Conservation (phyloP, 2,888 invertebrate genomes). For the Onthophagus sagittarius region DNA sequence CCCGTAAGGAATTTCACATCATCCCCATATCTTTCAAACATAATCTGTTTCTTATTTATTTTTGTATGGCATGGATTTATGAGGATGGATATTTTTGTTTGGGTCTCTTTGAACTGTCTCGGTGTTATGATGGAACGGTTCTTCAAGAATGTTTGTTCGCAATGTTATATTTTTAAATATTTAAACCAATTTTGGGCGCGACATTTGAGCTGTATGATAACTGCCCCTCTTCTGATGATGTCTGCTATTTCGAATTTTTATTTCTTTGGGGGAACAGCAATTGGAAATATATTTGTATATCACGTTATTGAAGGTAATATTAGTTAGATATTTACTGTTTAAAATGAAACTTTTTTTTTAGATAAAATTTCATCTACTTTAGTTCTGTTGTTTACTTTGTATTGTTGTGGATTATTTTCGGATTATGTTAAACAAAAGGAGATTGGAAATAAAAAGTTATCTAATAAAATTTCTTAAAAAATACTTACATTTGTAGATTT, state of each 20-base stretch:
- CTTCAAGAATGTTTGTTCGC: conserved; percentile 52
- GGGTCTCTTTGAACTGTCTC: conserved; percentile 83
- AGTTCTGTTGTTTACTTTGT: conserved; percentile 49
- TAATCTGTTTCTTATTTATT: conserved; percentile 75
- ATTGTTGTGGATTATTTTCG: conserved; percentile 58
- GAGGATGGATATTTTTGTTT: conserved; percentile 71
- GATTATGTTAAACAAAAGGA: conserved; percentile 48
- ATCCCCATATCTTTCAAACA: conserved; percentile 47
- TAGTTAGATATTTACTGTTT: conserved; percentile 1
- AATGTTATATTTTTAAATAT: conserved; percentile 47
- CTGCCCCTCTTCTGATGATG: conserved; percentile 70
- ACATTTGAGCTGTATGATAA: conserved; percentile 64
- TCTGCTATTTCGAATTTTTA: conserved; percentile 85
- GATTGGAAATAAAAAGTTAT: not conserved
- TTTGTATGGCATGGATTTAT: conserved; percentile 85
- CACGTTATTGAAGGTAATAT: conserved; percentile 55
- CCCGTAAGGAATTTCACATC: conserved; percentile 49
- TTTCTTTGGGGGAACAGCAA: conserved; percentile 73
- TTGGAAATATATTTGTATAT: conserved; percentile 68
- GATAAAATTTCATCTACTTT: conserved; percentile 40
- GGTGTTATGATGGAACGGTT: conserved; percentile 72
- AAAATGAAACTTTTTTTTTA: conserved; percentile 35
- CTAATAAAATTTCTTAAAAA: not conserved
- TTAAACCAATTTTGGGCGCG: conserved; percentile 48
- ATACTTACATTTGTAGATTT: too few relatives aligned